phyloP scores from a whole-genome alignment of 2,888 invertebrate species.

The Phengaris arion region DNA sequence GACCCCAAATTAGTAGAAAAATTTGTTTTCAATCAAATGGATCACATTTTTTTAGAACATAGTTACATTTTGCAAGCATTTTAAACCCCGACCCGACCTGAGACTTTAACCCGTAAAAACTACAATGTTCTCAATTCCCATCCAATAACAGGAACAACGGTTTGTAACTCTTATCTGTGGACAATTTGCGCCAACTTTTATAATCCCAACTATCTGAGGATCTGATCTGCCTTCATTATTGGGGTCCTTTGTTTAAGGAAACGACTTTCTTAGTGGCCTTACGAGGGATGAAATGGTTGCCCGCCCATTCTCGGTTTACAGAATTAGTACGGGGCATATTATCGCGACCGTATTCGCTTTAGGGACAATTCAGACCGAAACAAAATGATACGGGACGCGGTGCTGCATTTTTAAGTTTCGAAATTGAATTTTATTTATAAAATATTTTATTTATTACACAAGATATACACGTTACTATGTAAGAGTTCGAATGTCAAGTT shows the following conservation, averaged over 20 bases:
- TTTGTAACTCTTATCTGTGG: conserved; percentile 31
- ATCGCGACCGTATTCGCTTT: conserved; percentile 38
- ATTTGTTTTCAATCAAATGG: too few species aligned
- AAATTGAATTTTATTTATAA: too few species aligned
- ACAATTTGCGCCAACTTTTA: conserved; percentile 41
- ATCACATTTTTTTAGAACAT: too few species aligned
- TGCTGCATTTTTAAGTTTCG: background rate
- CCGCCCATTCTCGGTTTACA: conserved; percentile 46
- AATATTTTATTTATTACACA: too few species aligned
- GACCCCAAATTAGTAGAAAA: too few species aligned
- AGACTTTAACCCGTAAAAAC: background rate
- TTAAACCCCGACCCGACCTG: too few species aligned
- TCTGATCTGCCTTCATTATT: conserved; percentile 46
- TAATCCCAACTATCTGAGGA: conserved; percentile 38
- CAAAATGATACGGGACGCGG: too few species aligned
- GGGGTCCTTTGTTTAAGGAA: conserved; percentile 61
- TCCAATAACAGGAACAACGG: conserved; percentile 1
- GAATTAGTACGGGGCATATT: conserved; percentile 60
- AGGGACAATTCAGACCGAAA: background rate
- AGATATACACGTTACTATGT: too few species aligned
- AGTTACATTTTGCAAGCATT: too few species aligned
- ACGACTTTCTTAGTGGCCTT: conserved; percentile 66
- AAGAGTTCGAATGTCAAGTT: too few species aligned
- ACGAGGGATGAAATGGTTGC: conserved; percentile 66
- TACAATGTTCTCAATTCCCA: background rate